Conservation (phyloP, 2,797 vertebrate genomes). For the Pantherophis alleghaniensis region DNA sequence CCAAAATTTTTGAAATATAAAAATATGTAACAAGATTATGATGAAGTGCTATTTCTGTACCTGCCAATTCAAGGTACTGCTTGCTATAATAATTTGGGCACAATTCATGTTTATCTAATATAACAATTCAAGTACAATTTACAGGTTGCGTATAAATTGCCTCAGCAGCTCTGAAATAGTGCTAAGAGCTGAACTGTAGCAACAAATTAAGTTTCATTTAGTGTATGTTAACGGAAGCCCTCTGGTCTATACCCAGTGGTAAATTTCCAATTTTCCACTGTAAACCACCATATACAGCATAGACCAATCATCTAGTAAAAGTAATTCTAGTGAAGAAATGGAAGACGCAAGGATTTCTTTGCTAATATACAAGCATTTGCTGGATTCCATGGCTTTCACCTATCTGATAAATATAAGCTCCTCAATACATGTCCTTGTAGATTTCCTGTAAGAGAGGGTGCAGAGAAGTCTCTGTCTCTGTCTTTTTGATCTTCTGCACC, state of each 20-base stretch:
- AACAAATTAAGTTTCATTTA: slow-evolving; percentile 44
- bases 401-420: slow-evolving; percentile 58
- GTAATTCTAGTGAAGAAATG: slow-evolving; percentile 60
- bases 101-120: fast-evolving
- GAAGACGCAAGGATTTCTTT: slow-evolving; percentile 60
- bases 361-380: slow-evolving; percentile 58
- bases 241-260: slow-evolving; percentile 3
- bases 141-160: slow-evolving; percentile 3
- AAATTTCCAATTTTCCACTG: not conserved
- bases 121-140: not conserved
- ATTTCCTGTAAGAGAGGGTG: slow-evolving; percentile 98
- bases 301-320: slow-evolving; percentile 29
- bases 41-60: slow-evolving; percentile 30
- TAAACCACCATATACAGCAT: slow-evolving; percentile 39
- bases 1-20: slow-evolving; percentile 33
- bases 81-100: not conserved
- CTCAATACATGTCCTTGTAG: slow-evolving; percentile 99
- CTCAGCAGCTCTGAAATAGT: not conserved
- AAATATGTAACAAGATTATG: not conserved
- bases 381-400: slow-evolving; percentile 66
- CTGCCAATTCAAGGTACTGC: fast-evolving
- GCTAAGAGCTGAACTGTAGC: slow-evolving; percentile 16
- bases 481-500: slow-evolving; percentile 98
- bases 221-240: slow-evolving; percentile 53
- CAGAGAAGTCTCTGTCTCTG: slow-evolving; percentile 92